Conservation (phyloP, 2,888 invertebrate species). For the Acronicta alni region DNA sequence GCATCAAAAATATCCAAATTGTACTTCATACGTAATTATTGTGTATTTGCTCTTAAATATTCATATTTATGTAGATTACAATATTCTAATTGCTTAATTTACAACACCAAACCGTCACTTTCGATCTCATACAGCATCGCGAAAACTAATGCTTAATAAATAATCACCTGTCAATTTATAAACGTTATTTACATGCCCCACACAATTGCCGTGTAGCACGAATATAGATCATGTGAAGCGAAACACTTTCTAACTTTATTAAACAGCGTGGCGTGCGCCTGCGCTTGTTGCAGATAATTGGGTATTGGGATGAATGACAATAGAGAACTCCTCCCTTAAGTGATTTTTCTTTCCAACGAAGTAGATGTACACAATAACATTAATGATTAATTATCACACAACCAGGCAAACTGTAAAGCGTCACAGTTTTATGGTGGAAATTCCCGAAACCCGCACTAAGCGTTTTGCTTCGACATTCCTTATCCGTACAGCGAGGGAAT, state of each 20-base stretch:
- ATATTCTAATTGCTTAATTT: background rate
- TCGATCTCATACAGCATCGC: slow-evolving; percentile 16
- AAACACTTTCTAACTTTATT: slow-evolving; percentile 58
- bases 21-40: no score
- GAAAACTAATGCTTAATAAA: slow-evolving; percentile 44
- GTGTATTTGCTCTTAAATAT: background rate
- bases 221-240: slow-evolving; percentile 42
- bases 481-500: no score
- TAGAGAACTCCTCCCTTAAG: no score
- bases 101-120: slow-evolving; percentile 26
- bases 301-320: slow-evolving; percentile 10
- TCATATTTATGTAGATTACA: background rate
- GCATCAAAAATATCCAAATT: no score
- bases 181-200: slow-evolving; percentile 44
- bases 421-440: no score
- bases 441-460: no score
- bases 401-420: no score
- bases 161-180: slow-evolving; percentile 47
- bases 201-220: slow-evolving; percentile 52
- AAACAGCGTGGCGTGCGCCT: slow-evolving; percentile 28
- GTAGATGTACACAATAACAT: no score
- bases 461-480: no score
- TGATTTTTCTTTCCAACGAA: no score
- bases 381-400: no score
- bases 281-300: slow-evolving; percentile 23